Base-by-base conservation (phyloP, 2,797 vertebrate species). In the Cuculus canorus region DNA sequence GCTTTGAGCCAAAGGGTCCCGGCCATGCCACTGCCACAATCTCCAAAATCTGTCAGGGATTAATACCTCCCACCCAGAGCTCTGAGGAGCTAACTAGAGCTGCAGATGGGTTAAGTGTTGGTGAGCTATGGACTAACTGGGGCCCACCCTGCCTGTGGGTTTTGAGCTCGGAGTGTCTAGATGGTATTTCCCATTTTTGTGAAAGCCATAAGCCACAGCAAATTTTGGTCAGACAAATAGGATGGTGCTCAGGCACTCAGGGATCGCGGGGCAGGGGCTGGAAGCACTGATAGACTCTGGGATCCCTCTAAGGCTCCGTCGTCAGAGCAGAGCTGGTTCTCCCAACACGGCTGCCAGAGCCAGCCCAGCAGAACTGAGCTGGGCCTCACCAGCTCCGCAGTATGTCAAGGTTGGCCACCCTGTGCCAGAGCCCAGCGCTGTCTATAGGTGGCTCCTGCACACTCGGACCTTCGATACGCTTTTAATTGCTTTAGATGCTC, bases 361-460 rank as follows among this genome's bases (percentile, higher is more conserved):
- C 63, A 47, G 56, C 64, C 28, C 25, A 17, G 52, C 32, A 24
- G 68, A 14, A 27, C 4, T 0, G 0, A 21, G 2, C 7, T 7
- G 19, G 13, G 1, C 24, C 30, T 7, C 21, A 1, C 27, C 2
- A 45, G 28, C 10, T 21, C 39, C 54, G 18, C 0, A 0, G 45
- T 6, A 12, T 43, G 28, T 13, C 53, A 11, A 5, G n/a, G 30
- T 50, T 43, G 13, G 2, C 35, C 28, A 1, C 41, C 14, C 35
- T 2, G 17, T 33, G 69, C 47, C 19, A 19, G 33, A 17, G 52
- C 59, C 23, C 69, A 60, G 35, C 6, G 2, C 53, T 23, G 2
- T 2, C 24, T 59, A 11, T 9, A 4, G 71, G 17, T 57, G 28
- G 45, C 50, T 86, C 37, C 45, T 0, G 2, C 3, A 0, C 9